Evolutionary conservation across 2,113 vertebrate species (phyloP).

Genomic region (Spilogale gracilis): DNA sequence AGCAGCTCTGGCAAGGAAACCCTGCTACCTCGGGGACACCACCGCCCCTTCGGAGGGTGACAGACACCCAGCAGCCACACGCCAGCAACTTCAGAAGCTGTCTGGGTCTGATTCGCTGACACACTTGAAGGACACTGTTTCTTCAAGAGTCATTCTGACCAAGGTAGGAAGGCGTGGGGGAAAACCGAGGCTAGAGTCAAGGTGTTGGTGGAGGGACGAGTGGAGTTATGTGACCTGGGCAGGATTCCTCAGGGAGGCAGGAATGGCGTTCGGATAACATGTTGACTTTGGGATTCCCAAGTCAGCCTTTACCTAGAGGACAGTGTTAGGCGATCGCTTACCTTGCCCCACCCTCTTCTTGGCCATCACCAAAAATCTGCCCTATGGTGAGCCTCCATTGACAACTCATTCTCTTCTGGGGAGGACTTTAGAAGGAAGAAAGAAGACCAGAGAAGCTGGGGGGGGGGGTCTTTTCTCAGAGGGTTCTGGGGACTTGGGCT

Average conservation of each 20-base stretch:
- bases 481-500: not conserved
- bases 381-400: not conserved
- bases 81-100: slow-evolving; percentile 72
- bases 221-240: not conserved
- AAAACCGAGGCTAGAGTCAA: not conserved
- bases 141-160: slow-evolving; percentile 69
- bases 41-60: slow-evolving; percentile 50
- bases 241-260: not conserved
- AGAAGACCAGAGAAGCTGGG: not conserved
- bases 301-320: not conserved
- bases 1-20: slow-evolving; percentile 61
- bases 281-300: not conserved
- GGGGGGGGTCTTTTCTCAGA: not conserved
- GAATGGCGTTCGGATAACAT: not conserved
- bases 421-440: not conserved
- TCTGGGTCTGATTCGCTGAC: slow-evolving; percentile 74
- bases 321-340: not conserved
- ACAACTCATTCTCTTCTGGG: not conserved
- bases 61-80: not conserved
- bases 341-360: not conserved
- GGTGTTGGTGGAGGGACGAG: not conserved
- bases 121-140: slow-evolving; percentile 76
- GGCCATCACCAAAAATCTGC: not conserved
- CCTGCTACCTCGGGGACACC: not conserved
- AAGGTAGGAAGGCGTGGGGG: slow-evolving; percentile 76